These are phyloP conservation scores for Trachelus troglodyta DNA, from an alignment of 2,888 invertebrate species.

Conservation along the genomic window DNA sequence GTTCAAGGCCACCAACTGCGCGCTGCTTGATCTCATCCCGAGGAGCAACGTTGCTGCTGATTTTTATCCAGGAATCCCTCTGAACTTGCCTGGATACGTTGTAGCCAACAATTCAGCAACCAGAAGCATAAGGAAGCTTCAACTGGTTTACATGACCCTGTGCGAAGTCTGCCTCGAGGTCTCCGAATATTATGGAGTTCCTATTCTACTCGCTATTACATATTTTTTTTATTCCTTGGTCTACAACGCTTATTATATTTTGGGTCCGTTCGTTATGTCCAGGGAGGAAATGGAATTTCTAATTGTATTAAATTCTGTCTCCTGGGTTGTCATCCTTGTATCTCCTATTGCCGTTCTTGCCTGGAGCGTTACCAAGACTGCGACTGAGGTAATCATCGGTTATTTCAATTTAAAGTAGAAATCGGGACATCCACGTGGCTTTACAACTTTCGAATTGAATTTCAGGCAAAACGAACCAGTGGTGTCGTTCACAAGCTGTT, in stretches of 20 bases:
- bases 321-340: conserved; percentile 12
- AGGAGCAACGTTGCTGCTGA: background rate
- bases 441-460: background rate
- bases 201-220: conserved; percentile 20
- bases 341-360: conserved; percentile 24
- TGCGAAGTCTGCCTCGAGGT: conserved; percentile 30
- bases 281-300: background rate
- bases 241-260: conserved; percentile 26
- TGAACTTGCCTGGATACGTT: background rate
- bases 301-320: background rate
- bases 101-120: background rate
- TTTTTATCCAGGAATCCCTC: background rate
- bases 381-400: conserved; percentile 14
- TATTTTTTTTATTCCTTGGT: conserved; percentile 23
- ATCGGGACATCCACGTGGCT: rapidly evolving
- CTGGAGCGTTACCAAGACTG: conserved; percentile 8
- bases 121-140: background rate
- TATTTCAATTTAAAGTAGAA: background rate
- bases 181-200: conserved; percentile 33
- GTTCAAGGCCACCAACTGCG: conserved; percentile 29
- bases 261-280: conserved; percentile 12
- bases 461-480: conserved; percentile 27
- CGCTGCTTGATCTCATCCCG: conserved; percentile 1
- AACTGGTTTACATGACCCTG: conserved; percentile 24
- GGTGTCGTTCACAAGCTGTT: conserved; percentile 24